phyloP scores from a whole-genome alignment of 2,888 invertebrate genomes.

The Homarus gammarus region DNA sequence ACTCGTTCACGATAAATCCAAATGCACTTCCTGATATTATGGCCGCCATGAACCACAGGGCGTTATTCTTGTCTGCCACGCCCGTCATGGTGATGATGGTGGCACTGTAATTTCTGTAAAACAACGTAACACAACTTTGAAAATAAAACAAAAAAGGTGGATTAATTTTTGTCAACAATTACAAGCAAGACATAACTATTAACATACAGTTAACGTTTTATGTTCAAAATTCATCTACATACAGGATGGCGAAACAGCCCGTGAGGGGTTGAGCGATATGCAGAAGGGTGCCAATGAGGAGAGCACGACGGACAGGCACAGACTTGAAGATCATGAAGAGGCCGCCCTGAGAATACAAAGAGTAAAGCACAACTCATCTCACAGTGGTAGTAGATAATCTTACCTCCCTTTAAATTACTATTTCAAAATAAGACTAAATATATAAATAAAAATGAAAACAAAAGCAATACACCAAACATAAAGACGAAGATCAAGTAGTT shows the following conservation, averaged over 20 bases:
- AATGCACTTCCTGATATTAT: constrained; percentile 80
- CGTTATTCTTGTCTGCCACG: constrained; percentile 78
- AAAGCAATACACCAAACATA: too few relatives aligned
- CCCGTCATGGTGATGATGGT: constrained; percentile 79
- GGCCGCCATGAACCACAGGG: constrained; percentile 81
- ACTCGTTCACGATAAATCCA: constrained; percentile 80
- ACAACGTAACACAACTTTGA: constrained; percentile 75
- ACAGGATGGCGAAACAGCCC: constrained; percentile 5
- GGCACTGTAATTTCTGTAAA: constrained; percentile 80
- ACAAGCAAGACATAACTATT: neutral
- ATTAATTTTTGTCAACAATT: too few relatives aligned
- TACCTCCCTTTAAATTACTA: neutral
- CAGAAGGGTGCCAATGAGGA: constrained; percentile 16
- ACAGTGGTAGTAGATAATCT: neutral
- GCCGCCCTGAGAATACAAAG: constrained; percentile 6
- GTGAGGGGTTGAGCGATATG: neutral
- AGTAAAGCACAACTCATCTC: neutral
- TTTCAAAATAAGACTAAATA: constrained; percentile 19
- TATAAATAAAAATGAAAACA: constrained; percentile 51
- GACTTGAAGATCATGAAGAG: neutral
- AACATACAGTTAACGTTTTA: neutral
- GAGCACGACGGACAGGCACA: neutral
- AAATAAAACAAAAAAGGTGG: neutral
- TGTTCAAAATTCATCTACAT: neutral
- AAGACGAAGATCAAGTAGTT: too few relatives aligned